A percentile compares a stretch with the other conserved stretches of the same genome.
Evolutionary conservation across 2,888 invertebrate genomes (phyloP).

Genomic region (Microplitis deprimator): DNA sequence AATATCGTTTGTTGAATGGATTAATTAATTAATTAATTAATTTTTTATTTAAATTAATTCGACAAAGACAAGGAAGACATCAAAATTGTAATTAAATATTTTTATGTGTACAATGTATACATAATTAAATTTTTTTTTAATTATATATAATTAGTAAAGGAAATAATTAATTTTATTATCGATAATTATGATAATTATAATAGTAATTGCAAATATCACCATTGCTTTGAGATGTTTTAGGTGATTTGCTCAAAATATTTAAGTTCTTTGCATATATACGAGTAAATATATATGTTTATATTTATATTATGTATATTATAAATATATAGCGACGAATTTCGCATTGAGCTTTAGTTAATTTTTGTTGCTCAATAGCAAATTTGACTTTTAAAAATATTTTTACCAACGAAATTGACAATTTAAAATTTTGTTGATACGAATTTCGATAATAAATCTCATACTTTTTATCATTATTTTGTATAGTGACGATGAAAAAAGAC

Average conservation of each 20-base stretch:
- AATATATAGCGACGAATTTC: not conserved
- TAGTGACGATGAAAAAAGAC: not conserved
- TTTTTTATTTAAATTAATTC: not conserved
- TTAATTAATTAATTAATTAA: conserved; percentile 8
- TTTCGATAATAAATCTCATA: no score
- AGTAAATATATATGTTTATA: not conserved
- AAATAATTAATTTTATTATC: not conserved
- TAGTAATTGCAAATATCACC: not conserved
- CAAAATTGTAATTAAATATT: conserved; percentile 1
- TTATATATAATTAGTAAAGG: not conserved
- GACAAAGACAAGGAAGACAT: not conserved
- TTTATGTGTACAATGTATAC: not conserved
- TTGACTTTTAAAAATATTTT: not conserved
- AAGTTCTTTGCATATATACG: not conserved
- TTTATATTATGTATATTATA: not conserved
- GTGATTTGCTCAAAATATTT: not conserved
- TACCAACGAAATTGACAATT: not conserved
- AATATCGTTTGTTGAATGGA: conserved; percentile 53
- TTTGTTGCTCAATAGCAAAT: conserved; percentile 9
- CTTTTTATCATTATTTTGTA: not conserved
- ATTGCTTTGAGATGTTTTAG: not conserved
- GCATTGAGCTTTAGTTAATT: conserved; percentile 6
- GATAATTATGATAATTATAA: not conserved
- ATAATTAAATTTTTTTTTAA: not conserved
- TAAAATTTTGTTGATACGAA: no score